These are phyloP conservation scores for Popillia japonica DNA, from an alignment of 1,140 invertebrate genomes.

Conservation along the genomic window DNA sequence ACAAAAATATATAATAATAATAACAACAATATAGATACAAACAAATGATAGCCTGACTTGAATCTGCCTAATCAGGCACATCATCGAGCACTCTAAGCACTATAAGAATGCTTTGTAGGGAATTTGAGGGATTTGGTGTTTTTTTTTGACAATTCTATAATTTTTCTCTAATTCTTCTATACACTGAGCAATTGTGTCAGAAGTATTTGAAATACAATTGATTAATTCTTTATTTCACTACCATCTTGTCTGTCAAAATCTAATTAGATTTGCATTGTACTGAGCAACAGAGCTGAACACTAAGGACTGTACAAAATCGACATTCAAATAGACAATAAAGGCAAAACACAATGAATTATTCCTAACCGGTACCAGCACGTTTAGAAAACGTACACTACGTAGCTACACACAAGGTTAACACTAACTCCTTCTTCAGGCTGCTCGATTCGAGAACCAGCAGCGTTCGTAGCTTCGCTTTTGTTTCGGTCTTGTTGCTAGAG, in stretches of 20 bases:
- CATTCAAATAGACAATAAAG: neutral
- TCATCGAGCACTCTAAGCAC: no score
- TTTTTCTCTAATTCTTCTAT: no score
- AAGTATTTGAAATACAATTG: neutral
- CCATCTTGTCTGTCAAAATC: neutral
- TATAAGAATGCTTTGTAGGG: no score
- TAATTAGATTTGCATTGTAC: neutral
- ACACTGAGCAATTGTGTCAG: no score
- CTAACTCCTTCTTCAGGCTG: neutral
- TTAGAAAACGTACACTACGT: neutral
- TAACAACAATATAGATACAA: no score
- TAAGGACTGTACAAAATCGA: neutral
- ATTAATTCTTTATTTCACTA: neutral
- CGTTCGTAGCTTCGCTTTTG: neutral
- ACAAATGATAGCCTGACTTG: no score
- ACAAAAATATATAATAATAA: no score
- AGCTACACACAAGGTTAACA: neutral
- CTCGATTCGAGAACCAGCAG: neutral
- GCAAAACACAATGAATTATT: slow-evolving; percentile 4
- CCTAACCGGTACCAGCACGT: neutral
- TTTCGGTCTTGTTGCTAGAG: neutral
- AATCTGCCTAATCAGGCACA: no score
- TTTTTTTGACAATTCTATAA: no score
- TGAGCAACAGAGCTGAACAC: neutral
- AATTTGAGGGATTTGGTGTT: no score